These are phyloP conservation scores for Hirtodrosophila trivittata DNA, from an alignment of 2,888 invertebrate species.

Conservation along the genomic window DNA sequence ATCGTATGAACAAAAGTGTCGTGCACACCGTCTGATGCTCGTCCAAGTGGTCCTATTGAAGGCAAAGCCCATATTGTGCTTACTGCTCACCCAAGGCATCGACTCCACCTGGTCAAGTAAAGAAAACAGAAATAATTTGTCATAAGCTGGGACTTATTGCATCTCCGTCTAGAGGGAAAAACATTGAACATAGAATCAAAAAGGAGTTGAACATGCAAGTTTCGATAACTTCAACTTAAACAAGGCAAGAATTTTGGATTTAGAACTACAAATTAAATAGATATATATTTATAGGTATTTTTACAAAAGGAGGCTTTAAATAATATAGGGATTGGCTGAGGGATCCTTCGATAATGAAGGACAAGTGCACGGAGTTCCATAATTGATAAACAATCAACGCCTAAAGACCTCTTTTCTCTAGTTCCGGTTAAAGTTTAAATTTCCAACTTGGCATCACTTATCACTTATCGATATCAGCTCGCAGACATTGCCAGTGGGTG, in stretches of 20 bases:
- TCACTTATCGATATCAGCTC: too few species aligned
- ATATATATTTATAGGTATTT: too few species aligned
- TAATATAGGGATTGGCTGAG: too few species aligned
- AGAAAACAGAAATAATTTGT: neutral
- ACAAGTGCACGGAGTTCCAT: too few species aligned
- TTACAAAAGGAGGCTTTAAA: too few species aligned
- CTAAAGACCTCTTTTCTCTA: too few species aligned
- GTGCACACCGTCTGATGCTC: constrained; percentile 90
- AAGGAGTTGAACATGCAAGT: constrained; percentile 54
- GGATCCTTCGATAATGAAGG: too few species aligned
- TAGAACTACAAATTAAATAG: too few species aligned
- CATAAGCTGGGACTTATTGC: neutral
- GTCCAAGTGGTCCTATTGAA: constrained; percentile 95
- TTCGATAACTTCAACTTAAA: constrained; percentile 30
- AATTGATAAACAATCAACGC: too few species aligned
- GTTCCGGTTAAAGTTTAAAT: too few species aligned
- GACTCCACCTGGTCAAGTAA: constrained; percentile 89
- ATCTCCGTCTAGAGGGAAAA: constrained; percentile 1
- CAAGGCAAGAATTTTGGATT: constrained; percentile 15
- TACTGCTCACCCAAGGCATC: constrained; percentile 97
- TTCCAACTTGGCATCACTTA: too few species aligned
- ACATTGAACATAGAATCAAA: constrained; percentile 25
- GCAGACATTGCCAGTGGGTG: too few species aligned
- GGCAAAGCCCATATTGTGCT: constrained; percentile 99
- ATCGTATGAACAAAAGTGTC: constrained; percentile 97